Base-by-base conservation (phyloP, 2,113 vertebrate species). In the Uria aalge region DNA sequence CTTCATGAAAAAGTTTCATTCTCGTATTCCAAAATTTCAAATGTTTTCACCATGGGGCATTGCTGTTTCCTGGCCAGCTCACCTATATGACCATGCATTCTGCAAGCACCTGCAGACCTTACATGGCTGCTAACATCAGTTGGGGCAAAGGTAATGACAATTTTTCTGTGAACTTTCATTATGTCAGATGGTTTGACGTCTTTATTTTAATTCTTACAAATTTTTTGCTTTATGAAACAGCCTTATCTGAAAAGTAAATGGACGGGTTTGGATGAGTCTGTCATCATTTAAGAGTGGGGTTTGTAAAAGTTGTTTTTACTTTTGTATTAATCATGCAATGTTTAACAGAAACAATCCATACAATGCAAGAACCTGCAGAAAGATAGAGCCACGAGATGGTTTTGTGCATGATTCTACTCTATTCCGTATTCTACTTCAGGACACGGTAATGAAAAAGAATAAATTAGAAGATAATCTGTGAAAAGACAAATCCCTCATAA, bases 391-490 rank as follows among this genome's bases (percentile, higher is more conserved):
- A 50, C 30, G 12, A 50, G 26, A 43, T 30, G 32, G 32, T 92
- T 92, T 34, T 87, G 30, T 80, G 23, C 11, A 11, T 16, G 11
- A 80, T 45, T 68, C 68, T 43, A 60, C 30, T 64, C n/a, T 55
- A 57, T 60, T 80, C 23, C 20, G 10, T 87, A 79, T 77, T 91
- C 36, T 89, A 6, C 69, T 75, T 75, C 67, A 75, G 34, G 57
- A 75, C 47, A 59, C 32, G 63, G 48, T 62, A 76, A 86, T 45
- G 30, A 68, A 90, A 90, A 94, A 92, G 80, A 81, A 85, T 40
- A 91, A 94, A 90, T 87, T 75, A 85, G 78, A 86, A 89, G 53
- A 92, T 59, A 92, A 85, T 73, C 71, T 90, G 32, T 38, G 38
- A 84, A 88, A 92, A 75, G 41, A 5, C 32, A 85, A 81, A 87